These are phyloP conservation scores for Antigone vipio DNA, from an alignment of 2,113 vertebrate genomes.

Conservation along the genomic window DNA sequence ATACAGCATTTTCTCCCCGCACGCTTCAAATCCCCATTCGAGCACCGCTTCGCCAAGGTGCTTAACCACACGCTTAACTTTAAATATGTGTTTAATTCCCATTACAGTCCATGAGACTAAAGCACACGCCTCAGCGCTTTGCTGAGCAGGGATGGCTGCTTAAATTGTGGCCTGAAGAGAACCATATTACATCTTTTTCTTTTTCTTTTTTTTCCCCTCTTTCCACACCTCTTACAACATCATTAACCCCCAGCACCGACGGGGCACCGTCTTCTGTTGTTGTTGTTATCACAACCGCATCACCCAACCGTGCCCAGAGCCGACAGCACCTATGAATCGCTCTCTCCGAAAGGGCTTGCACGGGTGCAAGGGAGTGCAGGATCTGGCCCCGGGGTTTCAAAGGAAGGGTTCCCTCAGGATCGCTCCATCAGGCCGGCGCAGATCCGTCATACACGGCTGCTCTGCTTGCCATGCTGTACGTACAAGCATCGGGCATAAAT, in stretches of 20 bases:
- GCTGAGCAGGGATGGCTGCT: neutral
- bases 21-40: neutral
- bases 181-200: too few relatives aligned
- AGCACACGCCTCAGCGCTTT: neutral
- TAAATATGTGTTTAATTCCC: slow-evolving; percentile 12
- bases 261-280: neutral
- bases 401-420: neutral
- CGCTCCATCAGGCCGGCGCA: fast-evolving
- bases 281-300: fast-evolving
- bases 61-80: neutral
- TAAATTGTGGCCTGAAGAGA: neutral
- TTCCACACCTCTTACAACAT: neutral
- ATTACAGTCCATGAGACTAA: neutral
- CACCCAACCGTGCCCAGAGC: neutral
- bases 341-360: neutral
- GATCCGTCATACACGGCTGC: neutral
- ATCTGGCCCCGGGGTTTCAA: neutral
- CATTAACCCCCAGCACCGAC: fast-evolving
- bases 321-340: neutral
- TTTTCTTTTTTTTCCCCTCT: neutral
- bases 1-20: neutral
- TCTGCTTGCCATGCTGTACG: neutral
- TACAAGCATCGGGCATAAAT: neutral
- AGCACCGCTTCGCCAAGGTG: neutral
- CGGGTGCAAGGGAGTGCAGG: neutral